phyloP scores from a whole-genome alignment of 1,140 invertebrate species.

The Ganaspis sp. region DNA sequence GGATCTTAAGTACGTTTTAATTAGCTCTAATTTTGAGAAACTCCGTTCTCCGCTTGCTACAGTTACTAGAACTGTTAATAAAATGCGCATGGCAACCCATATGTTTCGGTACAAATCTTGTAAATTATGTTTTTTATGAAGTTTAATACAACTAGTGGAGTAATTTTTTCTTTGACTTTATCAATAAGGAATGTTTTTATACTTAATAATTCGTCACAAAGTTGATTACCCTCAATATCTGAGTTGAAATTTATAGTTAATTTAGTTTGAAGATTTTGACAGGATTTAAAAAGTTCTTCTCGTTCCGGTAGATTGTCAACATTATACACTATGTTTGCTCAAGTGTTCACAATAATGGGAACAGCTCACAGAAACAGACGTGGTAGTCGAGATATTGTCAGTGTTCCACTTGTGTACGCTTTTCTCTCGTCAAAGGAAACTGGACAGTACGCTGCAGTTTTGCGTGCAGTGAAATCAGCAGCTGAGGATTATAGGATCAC shows the following conservation, averaged over 20 bases:
- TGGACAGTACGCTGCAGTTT: too few relatives aligned
- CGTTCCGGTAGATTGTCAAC: constrained; percentile 35
- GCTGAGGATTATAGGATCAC: too few relatives aligned
- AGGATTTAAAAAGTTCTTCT: constrained; percentile 39
- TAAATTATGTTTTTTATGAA: constrained; percentile 46
- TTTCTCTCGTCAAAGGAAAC: too few relatives aligned
- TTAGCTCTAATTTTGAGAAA: background rate
- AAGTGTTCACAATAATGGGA: too few relatives aligned
- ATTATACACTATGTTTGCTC: too few relatives aligned
- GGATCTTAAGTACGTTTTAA: background rate
- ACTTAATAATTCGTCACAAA: constrained; percentile 46
- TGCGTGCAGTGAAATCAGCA: too few relatives aligned
- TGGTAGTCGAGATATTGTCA: too few relatives aligned
- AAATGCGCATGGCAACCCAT: constrained; percentile 41
- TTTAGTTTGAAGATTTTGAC: constrained; percentile 40
- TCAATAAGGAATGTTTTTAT: constrained; percentile 40
- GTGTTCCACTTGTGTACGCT: too few relatives aligned
- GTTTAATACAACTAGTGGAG: constrained; percentile 42
- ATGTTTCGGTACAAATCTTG: constrained; percentile 46
- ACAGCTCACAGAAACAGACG: too few relatives aligned
- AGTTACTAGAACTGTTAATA: background rate
- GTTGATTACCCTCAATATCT: constrained; percentile 41
- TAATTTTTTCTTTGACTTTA: constrained; percentile 37
- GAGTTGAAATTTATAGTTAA: constrained; percentile 39
- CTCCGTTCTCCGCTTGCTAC: background rate